These are phyloP conservation scores for Acrobasis consociella DNA, from an alignment of 2,888 invertebrate genomes.

Conservation along the genomic window DNA sequence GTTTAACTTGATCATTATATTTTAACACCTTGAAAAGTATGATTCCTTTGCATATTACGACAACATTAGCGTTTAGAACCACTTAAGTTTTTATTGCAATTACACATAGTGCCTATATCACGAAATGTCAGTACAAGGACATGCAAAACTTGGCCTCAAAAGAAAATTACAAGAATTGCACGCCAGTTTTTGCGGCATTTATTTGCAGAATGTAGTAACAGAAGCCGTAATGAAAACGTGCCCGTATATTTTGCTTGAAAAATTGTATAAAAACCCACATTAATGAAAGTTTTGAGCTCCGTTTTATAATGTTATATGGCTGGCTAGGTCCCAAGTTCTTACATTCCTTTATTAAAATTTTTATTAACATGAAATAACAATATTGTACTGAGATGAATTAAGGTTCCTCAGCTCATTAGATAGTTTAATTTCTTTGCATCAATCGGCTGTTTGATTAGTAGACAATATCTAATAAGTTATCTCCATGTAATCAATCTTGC, in stretches of 20 bases:
- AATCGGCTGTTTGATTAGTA: no score
- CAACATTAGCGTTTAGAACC: not conserved
- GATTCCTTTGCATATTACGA: not conserved
- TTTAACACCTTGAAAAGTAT: not conserved
- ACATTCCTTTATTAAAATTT: not conserved
- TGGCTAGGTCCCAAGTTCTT: conserved; percentile 19
- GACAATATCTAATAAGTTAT: no score
- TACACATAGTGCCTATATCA: conserved; percentile 1
- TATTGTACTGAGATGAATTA: not conserved
- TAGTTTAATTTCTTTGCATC: not conserved
- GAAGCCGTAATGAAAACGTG: conserved; percentile 37
- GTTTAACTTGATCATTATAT: not conserved
- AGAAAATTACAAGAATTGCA: conserved; percentile 46
- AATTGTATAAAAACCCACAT: conserved; percentile 25
- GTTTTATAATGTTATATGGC: conserved; percentile 4
- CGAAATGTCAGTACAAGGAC: conserved; percentile 22
- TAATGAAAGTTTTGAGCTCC: conserved; percentile 10
- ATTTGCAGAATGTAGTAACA: conserved; percentile 37
- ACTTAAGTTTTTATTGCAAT: conserved; percentile 11
- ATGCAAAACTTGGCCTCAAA: conserved; percentile 42
- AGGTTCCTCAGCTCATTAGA: not conserved
- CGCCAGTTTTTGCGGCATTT: conserved; percentile 41
- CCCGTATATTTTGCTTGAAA: conserved; percentile 25
- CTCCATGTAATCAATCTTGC: no score
- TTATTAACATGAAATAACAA: not conserved